Conservation (phyloP, 2,113 vertebrate species). For the Nipponia nippon region DNA sequence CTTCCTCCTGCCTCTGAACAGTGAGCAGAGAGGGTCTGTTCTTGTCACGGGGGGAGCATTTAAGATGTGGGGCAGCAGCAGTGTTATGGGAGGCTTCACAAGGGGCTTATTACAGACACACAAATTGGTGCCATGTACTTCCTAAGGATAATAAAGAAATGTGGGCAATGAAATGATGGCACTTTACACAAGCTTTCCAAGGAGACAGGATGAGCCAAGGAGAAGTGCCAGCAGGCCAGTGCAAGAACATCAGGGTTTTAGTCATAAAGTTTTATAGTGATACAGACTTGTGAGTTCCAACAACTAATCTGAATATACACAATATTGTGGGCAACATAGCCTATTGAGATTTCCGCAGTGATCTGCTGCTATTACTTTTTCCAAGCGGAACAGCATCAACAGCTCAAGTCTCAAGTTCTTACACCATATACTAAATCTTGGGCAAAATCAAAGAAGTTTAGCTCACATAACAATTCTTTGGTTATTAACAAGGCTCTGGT, state of each 20-base stretch:
- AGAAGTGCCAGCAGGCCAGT: background rate
- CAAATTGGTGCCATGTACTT: background rate
- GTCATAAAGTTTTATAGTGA: background rate
- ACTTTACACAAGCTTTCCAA: background rate
- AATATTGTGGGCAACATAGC: background rate
- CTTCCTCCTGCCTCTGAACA: background rate
- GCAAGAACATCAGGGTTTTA: background rate
- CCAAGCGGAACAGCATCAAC: background rate
- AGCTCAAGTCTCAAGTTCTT: background rate
- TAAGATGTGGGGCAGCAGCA: background rate
- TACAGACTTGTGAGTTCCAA: background rate
- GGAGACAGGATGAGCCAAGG: background rate
- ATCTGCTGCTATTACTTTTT: background rate
- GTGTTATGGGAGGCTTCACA: background rate
- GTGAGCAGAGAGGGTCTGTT: background rate
- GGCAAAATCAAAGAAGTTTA: background rate
- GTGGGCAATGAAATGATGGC: background rate
- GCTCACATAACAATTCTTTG: background rate
- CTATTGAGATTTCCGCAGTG: rapidly evolving
- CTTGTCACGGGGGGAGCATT: background rate
- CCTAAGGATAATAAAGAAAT: background rate
- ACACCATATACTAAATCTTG: background rate
- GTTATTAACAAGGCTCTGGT: background rate
- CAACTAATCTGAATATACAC: background rate
- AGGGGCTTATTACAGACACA: background rate